Percentiles rank a stretch among this genome's conserved stretches.
Conservation (phyloP, 2,888 invertebrate genomes). For the Meganola albula region DNA sequence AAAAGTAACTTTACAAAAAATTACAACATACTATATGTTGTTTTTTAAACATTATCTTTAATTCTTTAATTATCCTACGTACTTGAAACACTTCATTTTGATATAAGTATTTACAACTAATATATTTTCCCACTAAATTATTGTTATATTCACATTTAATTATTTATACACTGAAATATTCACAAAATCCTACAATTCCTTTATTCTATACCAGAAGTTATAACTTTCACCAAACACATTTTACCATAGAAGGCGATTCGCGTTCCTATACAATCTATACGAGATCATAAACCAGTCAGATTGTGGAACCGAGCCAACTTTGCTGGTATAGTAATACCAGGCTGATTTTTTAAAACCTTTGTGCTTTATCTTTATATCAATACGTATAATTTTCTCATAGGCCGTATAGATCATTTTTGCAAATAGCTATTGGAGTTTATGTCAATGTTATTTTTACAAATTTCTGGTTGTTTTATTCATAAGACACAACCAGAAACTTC, state of each 20-base stretch:
- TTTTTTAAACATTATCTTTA: conserved; percentile 34
- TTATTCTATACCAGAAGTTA: conserved; percentile 35
- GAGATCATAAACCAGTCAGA: conserved; percentile 14
- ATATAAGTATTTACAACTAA: conserved; percentile 59
- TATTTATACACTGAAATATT: conserved; percentile 42
- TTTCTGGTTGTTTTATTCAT: too few species aligned
- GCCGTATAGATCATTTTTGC: too few species aligned
- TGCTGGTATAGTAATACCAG: conserved; percentile 15
- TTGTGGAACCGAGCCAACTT: conserved; percentile 14
- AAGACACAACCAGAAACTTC: too few species aligned
- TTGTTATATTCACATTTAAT: conserved; percentile 68
- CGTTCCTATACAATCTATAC: conserved; percentile 11
- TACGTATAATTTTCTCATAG: too few species aligned
- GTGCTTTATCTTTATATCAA: too few species aligned
- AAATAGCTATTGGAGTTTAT: too few species aligned
- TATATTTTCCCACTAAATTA: conserved; percentile 63
- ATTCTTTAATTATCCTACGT: conserved; percentile 38
- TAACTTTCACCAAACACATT: conserved; percentile 19
- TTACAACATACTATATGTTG: conserved; percentile 59
- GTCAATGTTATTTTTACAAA: too few species aligned
- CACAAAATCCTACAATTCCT: conserved; percentile 52
- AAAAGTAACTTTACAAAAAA: conserved; percentile 70
- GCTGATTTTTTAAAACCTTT: too few species aligned
- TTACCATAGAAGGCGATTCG: conserved; percentile 22
- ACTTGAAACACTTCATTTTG: conserved; percentile 53